phyloP scores from a whole-genome alignment of 2,113 vertebrate genomes.

The Calonectris borealis region DNA sequence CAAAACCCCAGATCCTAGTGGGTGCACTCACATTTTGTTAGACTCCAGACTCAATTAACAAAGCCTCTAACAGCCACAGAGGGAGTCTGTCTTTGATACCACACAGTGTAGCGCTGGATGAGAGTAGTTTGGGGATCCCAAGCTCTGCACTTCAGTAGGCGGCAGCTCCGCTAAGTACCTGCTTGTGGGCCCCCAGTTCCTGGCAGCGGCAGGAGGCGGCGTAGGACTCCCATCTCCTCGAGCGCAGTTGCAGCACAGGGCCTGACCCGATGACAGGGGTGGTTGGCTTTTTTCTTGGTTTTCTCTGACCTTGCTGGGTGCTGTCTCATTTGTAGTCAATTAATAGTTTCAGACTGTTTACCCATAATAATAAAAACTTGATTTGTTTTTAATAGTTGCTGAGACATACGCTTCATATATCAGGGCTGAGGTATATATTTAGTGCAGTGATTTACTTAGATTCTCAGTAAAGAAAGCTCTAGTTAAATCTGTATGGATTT shows the following conservation, averaged over 20 bases:
- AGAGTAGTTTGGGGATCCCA: not conserved
- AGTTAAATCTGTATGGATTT: not conserved
- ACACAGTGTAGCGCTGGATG: accelerated
- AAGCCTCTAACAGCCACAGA: not conserved
- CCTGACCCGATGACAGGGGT: accelerated
- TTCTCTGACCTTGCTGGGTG: not conserved
- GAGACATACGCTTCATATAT: not conserved
- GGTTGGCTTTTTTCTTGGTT: accelerated
- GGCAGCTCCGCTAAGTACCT: not conserved
- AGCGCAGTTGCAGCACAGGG: not conserved
- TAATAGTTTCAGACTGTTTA: not conserved
- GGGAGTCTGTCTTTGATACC: accelerated
- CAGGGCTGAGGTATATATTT: not conserved
- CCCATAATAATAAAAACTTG: not conserved
- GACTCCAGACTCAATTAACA: not conserved
- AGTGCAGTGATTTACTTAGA: not conserved
- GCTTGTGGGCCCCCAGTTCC: accelerated
- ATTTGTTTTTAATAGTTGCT: not conserved
- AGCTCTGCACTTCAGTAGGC: not conserved
- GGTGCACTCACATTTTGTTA: not conserved
- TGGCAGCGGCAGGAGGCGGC: not conserved
- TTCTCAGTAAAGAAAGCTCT: not conserved
- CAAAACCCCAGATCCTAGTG: not conserved
- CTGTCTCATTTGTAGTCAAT: not conserved
- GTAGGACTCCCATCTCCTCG: not conserved